phyloP scores from a whole-genome alignment of 1,140 invertebrate species.

The Trissolcus basalis region DNA sequence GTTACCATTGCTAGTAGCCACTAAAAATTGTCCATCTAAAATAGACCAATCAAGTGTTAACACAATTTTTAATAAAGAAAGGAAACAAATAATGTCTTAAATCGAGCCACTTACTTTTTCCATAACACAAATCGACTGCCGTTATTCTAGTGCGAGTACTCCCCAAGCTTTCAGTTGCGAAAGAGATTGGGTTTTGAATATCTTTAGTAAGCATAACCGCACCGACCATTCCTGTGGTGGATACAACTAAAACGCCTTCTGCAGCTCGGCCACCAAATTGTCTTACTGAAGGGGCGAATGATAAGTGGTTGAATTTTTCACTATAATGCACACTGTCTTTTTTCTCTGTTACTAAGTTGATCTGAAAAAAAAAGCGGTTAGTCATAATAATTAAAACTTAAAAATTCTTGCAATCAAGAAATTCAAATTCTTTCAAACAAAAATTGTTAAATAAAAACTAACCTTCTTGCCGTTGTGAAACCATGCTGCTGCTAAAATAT shows the following conservation, averaged over 20 bases:
- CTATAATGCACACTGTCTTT: constrained; percentile 87
- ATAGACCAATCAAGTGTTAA: constrained; percentile 9
- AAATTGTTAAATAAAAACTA: constrained; percentile 25
- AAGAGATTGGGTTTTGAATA: constrained; percentile 70
- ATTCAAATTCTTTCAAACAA: neutral
- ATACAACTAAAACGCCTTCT: constrained; percentile 88
- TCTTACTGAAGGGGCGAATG: constrained; percentile 87
- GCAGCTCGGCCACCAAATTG: constrained; percentile 89
- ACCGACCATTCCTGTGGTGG: constrained; percentile 89
- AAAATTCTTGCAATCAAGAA: neutral
- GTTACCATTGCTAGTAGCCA: constrained; percentile 84
- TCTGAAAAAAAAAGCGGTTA: constrained; percentile 50
- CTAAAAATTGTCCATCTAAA: constrained; percentile 86
- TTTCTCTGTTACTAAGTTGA: constrained; percentile 81
- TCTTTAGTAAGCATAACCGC: constrained; percentile 80
- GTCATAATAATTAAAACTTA: neutral
- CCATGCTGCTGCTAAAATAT: constrained; percentile 87
- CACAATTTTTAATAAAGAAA: neutral
- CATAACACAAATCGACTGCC: constrained; percentile 84
- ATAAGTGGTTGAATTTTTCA: constrained; percentile 88
- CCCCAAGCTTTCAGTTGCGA: constrained; percentile 83
- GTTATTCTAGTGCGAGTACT: constrained; percentile 84
- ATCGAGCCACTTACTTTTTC: constrained; percentile 78
- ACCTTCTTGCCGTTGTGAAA: constrained; percentile 90
- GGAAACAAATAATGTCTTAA: constrained; percentile 5